These are phyloP conservation scores for Scrobipalpa atriplicella DNA, from an alignment of 2,888 invertebrate species.

Conservation along the genomic window DNA sequence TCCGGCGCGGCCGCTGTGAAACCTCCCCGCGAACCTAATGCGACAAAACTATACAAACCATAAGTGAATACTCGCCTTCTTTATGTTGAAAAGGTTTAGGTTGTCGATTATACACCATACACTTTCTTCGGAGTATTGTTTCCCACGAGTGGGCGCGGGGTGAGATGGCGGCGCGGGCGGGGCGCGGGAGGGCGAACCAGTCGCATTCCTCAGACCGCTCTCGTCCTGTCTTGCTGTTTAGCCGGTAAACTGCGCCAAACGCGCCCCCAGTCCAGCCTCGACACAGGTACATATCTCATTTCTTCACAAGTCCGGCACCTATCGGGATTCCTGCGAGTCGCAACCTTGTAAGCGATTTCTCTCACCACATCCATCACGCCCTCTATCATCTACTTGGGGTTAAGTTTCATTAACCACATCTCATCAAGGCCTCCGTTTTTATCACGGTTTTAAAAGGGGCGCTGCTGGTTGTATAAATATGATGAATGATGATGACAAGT, in stretches of 20 bases:
- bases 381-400: slow-evolving; percentile 6
- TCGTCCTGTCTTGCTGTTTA: slow-evolving; percentile 39
- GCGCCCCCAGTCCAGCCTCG: slow-evolving; percentile 20
- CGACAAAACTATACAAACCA: slow-evolving; percentile 40
- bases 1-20: slow-evolving; percentile 59
- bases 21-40: slow-evolving; percentile 40
- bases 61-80: slow-evolving; percentile 16
- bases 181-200: slow-evolving; percentile 48
- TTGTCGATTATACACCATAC: slow-evolving; percentile 36
- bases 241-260: slow-evolving; percentile 38
- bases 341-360: slow-evolving; percentile 9
- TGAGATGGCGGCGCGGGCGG: slow-evolving; percentile 32
- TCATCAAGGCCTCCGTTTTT: slow-evolving; percentile 8
- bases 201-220: slow-evolving; percentile 52
- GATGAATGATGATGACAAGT: slow-evolving; percentile 6
- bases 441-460: background rate
- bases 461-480: background rate
- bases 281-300: slow-evolving; percentile 24
- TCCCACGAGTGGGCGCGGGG: slow-evolving; percentile 45
- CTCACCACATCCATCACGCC: background rate
- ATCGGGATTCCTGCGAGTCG: slow-evolving; percentile 3
- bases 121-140: slow-evolving; percentile 44
- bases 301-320: slow-evolving; percentile 20
- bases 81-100: slow-evolving; percentile 30
- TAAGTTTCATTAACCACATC: slow-evolving; percentile 3